Conservation (phyloP, 1,140 invertebrate genomes). For the Aricia agestis region DNA sequence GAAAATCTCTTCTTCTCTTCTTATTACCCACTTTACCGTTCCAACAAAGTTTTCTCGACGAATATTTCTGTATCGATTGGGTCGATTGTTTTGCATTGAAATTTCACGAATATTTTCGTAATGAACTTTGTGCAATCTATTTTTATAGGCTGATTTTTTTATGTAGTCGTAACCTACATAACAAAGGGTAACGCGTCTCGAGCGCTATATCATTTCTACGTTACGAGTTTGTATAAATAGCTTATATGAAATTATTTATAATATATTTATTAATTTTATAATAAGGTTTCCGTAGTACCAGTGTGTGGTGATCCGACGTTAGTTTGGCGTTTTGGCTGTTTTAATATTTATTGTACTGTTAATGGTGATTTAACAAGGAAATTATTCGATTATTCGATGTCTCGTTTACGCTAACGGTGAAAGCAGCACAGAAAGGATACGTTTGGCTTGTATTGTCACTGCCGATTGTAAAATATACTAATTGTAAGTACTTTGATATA, state of each 20-base stretch:
- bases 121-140: slow-evolving; percentile 70
- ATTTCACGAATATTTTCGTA: slow-evolving; percentile 66
- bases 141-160: slow-evolving; percentile 68
- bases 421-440: slow-evolving; percentile 27
- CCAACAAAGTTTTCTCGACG: not conserved
- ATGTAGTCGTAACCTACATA: slow-evolving; percentile 40
- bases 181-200: slow-evolving; percentile 35
- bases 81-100: slow-evolving; percentile 41
- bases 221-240: slow-evolving; percentile 72
- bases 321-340: slow-evolving; percentile 52
- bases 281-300: slow-evolving; percentile 57
- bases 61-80: slow-evolving; percentile 6
- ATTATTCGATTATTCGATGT: slow-evolving; percentile 6
- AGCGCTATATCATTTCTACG: slow-evolving; percentile 66
- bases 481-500: slow-evolving; percentile 70
- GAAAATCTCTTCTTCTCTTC: not conserved
- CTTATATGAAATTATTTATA: slow-evolving; percentile 66
- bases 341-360: slow-evolving; percentile 51
- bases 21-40: not conserved
- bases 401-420: not conserved
- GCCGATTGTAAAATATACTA: slow-evolving; percentile 64
- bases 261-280: slow-evolving; percentile 71
- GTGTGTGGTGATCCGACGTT: slow-evolving; percentile 55
- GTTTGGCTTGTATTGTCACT: slow-evolving; percentile 70
- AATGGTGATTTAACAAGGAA: slow-evolving; percentile 27